Evolutionary conservation across 1,140 invertebrate species (phyloP), one percentile per base, ranked within the genome.

Genomic region (Drosophila orena): DNA sequence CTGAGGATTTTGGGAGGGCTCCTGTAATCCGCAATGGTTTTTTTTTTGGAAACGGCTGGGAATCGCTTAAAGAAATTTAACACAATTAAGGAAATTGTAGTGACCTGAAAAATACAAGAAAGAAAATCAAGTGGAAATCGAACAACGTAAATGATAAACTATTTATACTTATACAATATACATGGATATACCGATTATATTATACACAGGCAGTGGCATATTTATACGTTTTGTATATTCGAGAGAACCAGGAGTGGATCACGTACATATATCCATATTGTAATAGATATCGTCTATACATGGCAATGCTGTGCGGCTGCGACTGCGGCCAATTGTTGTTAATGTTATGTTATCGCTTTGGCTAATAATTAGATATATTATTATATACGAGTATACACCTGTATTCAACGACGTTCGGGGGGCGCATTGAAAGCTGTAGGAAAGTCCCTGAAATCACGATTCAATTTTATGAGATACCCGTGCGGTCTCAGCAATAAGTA

Each of bases 191-290:
- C 42, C 49, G 49, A 52, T 52, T 27, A 68, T 34, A 65, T 30
- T 65, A 55, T 40, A 60, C 69, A 52, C 68, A 74, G 56, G 60
- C 57, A 77, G 74, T 81, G 70, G 55, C 54, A 77, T 77, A 86
- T 86, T 86, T 86, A 86, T 86, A 88, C 81, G 54, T 86, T 86
- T 86, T 86, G 74, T 83, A 84, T 75, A 60, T 73, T 49, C 47
- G 40, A 54, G 20, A 35, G 49, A 40, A n/a, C 46, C 14, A 5
- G 10, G 53, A n/a, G 14, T 14, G 14, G 66, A 27, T 24, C 49
- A 46, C 10, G 11, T 47, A 30, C 10, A n/a, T 69, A 70, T 57
- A 42, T 47, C 64, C 42, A 70, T 70, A 56, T 69, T 69, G 62
- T 60, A 60, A 60, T 80, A 75, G 54, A 76, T 65, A 75, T 64